Evolutionary conservation across 2,797 vertebrate genomes (phyloP), one percentile per base, ranked within the genome.

Genomic region (Siniperca scherzeri): DNA sequence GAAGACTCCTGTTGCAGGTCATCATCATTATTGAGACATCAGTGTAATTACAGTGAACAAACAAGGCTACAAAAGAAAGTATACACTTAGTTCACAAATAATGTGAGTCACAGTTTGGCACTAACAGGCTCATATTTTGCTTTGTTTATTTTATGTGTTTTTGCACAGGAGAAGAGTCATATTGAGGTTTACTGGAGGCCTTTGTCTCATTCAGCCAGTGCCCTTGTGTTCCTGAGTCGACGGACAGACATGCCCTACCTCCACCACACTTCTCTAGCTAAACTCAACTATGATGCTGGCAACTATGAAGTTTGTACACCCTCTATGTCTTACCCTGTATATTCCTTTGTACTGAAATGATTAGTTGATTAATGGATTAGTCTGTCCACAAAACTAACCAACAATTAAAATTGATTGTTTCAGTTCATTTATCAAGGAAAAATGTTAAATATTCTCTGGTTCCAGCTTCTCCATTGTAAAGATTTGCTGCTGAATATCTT

Each of bases 191-290:
- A 92, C 84, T 83, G 96, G 94, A 93, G 96, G 66, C 95, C 95
- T 0, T 91, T 98, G 80, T 93, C 93, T 4, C 22, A 52, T 0
- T 89, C 83, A 0, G 92, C 96, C 76, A 96, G 91, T 0, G 88
- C 95, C 16, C 84, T 98, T 0, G 96, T 96, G 72, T 97, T 97
- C 94, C 95, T 97, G 90, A 97, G 97, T 90, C 94, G 91, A 12
- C 93, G 97, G 36, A 92, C 85, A 0, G 97, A 97, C 53, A 95
- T 95, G 95, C 97, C 97, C 0, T 97, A 91, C 38, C 78, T 0
- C 71, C 97, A 96, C 90, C 91, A 17, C 44, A 94, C 89, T 9
- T 96, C 94, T 74, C 95, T 98, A 11, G 82, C 73, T 36, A 90
- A 81, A 53, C 95, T 98, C 60, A 87, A 93, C 72, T 96, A 95